These are phyloP conservation scores for Hypselothyrea guttata DNA, from an alignment of 2,888 invertebrate genomes.

Conservation along the genomic window DNA sequence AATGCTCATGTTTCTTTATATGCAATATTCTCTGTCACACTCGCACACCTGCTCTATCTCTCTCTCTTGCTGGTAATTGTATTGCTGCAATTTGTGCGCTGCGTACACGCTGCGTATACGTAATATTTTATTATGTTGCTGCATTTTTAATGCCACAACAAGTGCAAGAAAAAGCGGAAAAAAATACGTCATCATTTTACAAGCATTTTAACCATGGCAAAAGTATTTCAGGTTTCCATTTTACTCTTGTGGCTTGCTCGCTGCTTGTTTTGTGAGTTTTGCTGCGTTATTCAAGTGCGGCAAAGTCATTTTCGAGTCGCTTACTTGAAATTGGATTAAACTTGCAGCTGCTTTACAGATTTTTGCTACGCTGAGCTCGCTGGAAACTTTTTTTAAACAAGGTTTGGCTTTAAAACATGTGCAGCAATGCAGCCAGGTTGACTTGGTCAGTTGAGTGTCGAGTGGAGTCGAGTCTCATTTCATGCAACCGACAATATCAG, in stretches of 20 bases:
- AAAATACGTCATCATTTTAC: constrained; percentile 66
- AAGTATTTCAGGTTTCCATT: background rate
- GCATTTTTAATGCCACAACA: constrained; percentile 58
- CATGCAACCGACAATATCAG: constrained; percentile 68
- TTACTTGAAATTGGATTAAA: constrained; percentile 67
- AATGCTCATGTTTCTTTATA: constrained; percentile 53
- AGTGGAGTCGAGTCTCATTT: constrained; percentile 43
- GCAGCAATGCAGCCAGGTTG: constrained; percentile 51
- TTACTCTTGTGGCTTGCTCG: constrained; percentile 1
- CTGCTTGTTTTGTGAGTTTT: constrained; percentile 11
- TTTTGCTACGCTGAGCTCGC: constrained; percentile 36
- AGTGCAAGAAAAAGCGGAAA: no score
- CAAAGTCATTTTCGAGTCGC: constrained; percentile 58
- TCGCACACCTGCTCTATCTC: constrained; percentile 2
- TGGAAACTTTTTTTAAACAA: constrained; percentile 48
- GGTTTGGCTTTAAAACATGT: constrained; percentile 68
- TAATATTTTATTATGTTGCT: constrained; percentile 62
- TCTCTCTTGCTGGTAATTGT: constrained; percentile 59
- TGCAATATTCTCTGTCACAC: constrained; percentile 23
- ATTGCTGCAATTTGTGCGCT: constrained; percentile 56
- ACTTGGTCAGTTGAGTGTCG: background rate
- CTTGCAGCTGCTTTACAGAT: constrained; percentile 35
- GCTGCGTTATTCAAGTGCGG: constrained; percentile 40
- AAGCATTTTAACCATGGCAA: constrained; percentile 44
- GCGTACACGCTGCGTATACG: constrained; percentile 50